Conservation (phyloP, 2,113 vertebrate genomes). For the Kryptolebias marmoratus region DNA sequence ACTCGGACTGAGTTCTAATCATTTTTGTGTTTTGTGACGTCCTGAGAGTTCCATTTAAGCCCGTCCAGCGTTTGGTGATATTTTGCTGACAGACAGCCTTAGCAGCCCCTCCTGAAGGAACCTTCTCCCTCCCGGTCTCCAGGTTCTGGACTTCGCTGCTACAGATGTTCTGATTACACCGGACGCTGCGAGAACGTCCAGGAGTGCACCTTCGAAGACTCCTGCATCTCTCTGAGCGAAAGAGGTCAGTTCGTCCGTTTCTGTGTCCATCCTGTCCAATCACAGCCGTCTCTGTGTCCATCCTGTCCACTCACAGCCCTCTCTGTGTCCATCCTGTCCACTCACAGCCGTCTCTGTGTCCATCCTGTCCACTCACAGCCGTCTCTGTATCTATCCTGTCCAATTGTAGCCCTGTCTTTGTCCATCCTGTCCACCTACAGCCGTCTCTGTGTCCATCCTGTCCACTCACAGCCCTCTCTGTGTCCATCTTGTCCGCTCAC, state of each 20-base stretch:
- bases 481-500: constrained; percentile 20
- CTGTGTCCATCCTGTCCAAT: background rate
- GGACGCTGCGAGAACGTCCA: constrained; percentile 72
- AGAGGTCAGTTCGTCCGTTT: constrained; percentile 59
- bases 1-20: no score
- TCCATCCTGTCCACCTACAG: background rate
- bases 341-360: background rate
- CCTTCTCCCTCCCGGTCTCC: background rate
- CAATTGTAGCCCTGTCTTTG: background rate
- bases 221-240: constrained; percentile 78
- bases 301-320: no score
- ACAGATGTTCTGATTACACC: constrained; percentile 76
- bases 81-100: background rate
- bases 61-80: no score
- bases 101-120: background rate
- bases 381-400: background rate
- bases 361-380: constrained; percentile 18
- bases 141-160: constrained; percentile 75
- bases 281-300: constrained; percentile 28
- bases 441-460: constrained; percentile 20
- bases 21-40: no score
- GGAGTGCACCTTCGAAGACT: constrained; percentile 79
- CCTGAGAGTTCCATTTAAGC: no score
- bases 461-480: background rate
- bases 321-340: background rate